Percentiles rank a stretch among this genome's conserved stretches.
These are phyloP conservation scores for Agapornis roseicollis DNA, from an alignment of 2,113 vertebrate species.

Conservation along the genomic window DNA sequence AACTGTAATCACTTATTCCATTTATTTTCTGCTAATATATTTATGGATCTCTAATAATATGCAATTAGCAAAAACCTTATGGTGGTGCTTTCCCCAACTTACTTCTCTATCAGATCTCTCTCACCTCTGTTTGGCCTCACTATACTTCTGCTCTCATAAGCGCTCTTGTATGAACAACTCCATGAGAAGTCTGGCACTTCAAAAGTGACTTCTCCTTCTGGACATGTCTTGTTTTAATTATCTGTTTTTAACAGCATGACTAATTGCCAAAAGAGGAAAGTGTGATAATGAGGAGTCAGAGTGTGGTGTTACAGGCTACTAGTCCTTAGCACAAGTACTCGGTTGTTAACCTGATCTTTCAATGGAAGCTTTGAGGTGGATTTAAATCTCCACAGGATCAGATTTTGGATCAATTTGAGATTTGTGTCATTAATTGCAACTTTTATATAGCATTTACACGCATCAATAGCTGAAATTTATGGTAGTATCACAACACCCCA, in stretches of 20 bases:
- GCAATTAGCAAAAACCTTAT: neutral
- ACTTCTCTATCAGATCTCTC: neutral
- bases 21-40: neutral
- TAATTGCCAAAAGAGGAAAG: neutral
- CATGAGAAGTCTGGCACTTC: neutral
- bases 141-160: neutral
- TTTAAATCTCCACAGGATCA: neutral
- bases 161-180: neutral
- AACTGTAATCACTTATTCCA: neutral
- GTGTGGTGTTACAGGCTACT: neutral
- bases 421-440: neutral
- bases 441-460: neutral
- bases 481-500: neutral
- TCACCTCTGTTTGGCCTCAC: neutral
- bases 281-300: neutral
- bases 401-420: neutral
- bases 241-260: neutral
- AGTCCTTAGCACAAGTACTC: neutral
- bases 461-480: neutral
- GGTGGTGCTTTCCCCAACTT: neutral
- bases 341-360: neutral
- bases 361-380: neutral
- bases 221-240: neutral
- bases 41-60: neutral
- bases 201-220: neutral